Evolutionary conservation across 2,113 vertebrate genomes (phyloP), one percentile per base, ranked within the genome.

Genomic region (Psettodes erumei): DNA sequence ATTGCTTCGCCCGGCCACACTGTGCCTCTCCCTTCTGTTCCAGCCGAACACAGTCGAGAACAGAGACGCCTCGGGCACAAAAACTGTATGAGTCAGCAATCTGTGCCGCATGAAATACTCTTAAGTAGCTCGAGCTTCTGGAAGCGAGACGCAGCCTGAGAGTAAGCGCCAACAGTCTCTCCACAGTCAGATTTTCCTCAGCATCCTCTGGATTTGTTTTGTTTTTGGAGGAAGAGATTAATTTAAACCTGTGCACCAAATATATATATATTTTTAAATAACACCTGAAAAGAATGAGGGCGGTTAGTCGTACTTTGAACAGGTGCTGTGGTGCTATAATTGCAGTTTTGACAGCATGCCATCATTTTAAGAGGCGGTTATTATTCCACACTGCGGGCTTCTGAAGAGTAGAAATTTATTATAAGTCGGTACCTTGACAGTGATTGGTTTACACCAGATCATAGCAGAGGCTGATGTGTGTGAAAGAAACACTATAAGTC

Each of bases 291-390:
- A 45, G 4, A 63, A 45, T 21, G 11, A 47, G 58, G 16, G 23
- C 19, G 35, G 65, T 18, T 18, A 42, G 30, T 2, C 30, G 15
- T 50, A n/a, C 42, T 71, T 35, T 60, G 23, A 50, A 23, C 33
- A 25, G 15, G 13, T 43, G 56, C 21, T 40, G 28, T 25, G 3
- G 7, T 63, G 48, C 8, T 50, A 21, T 33, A 25, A 28, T 1
- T 37, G 51, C 51, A 48, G 28, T 37, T 64, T 55, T 55, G 50
- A 64, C 35, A 63, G 8, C 25, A 43, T 11, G 25, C 51, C 47
- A 8, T 28, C 5, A 33, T 19, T 47, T 3, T 69, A 8, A 69
- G n/a, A 33, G 45, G 23, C 19, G 23, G 50, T 40, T 37, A 53
- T 53, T 32, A 42, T 33, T 32, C 25, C 28, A 51, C 37, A 43